A percentile compares a stretch with the other conserved stretches of the same genome.
Evolutionary conservation across 2,113 vertebrate species (phyloP).

Genomic region (Plecotus auritus): DNA sequence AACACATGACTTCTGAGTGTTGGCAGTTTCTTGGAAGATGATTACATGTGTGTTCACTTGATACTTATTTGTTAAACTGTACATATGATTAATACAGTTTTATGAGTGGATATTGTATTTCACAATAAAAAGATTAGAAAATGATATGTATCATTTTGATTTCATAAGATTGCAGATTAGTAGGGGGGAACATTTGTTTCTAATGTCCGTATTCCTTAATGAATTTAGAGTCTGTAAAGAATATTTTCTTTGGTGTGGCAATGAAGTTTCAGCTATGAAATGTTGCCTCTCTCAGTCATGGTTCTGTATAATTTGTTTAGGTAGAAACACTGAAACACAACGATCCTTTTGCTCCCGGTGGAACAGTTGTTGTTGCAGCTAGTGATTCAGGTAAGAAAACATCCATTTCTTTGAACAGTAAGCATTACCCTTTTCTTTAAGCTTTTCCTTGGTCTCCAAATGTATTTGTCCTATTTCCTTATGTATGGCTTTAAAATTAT

Average conservation of each 20-base stretch:
- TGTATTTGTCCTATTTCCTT: neutral
- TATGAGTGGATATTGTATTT: neutral
- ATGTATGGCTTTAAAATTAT: conserved; percentile 34
- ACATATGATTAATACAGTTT: neutral
- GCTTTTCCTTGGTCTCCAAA: neutral
- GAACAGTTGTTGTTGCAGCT: conserved; percentile 86
- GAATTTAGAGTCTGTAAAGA: conserved; percentile 22
- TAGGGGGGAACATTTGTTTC: neutral
- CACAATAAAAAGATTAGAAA: conserved; percentile 20
- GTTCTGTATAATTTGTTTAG: conserved; percentile 79
- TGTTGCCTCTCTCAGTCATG: conserved; percentile 74
- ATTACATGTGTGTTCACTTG: neutral
- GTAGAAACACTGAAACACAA: conserved; percentile 86
- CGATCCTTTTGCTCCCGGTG: conserved; percentile 97
- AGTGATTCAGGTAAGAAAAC: conserved; percentile 87
- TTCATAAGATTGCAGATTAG: neutral
- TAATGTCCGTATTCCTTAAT: neutral
- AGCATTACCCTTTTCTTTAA: conserved; percentile 2
- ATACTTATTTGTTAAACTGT: conserved; percentile 22
- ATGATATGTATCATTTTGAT: neutral
- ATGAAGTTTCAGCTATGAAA: neutral
- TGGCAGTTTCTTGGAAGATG: neutral
- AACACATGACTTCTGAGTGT: neutral
- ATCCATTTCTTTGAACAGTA: neutral
- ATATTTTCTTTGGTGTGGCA: neutral